A percentile compares a stretch with the other conserved stretches of the same genome.
These are phyloP conservation scores for Aporophyla nigra DNA, from an alignment of 2,888 invertebrate genomes.

Conservation along the genomic window DNA sequence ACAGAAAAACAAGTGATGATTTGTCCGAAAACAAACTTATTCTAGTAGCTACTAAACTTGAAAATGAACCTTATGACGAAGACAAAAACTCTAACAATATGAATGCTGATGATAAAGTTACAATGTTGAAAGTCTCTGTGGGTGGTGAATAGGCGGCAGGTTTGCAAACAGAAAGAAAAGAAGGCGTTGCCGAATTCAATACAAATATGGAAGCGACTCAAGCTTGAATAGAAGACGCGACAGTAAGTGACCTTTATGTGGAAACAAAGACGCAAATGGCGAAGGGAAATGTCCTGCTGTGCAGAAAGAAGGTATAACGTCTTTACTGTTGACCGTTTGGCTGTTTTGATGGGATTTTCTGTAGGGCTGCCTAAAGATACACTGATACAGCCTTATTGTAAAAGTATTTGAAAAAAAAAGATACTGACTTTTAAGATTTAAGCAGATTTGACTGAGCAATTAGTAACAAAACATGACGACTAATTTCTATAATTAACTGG, in stretches of 20 bases:
- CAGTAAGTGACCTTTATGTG: slow-evolving; percentile 84
- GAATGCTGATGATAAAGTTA: slow-evolving; percentile 7
- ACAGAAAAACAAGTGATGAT: slow-evolving; percentile 79
- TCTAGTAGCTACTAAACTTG: slow-evolving; percentile 33
- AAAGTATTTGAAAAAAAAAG: no score
- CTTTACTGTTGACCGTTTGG: slow-evolving; percentile 84
- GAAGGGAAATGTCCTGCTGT: slow-evolving; percentile 85
- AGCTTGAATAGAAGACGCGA: slow-evolving; percentile 78
- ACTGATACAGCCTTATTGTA: neutral
- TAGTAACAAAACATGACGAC: neutral
- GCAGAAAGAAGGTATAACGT: slow-evolving; percentile 79
- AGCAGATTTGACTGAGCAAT: neutral
- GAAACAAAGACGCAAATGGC: slow-evolving; percentile 78
- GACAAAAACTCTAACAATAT: neutral
- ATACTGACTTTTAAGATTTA: neutral
- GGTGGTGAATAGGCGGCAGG: slow-evolving; percentile 87
- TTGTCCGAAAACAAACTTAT: slow-evolving; percentile 67
- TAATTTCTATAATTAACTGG: neutral
- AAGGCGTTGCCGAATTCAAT: slow-evolving; percentile 77
- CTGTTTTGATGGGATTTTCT: slow-evolving; percentile 71
- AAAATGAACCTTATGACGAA: slow-evolving; percentile 62
- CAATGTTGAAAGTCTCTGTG: slow-evolving; percentile 76
- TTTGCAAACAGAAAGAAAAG: slow-evolving; percentile 87
- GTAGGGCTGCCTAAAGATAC: slow-evolving; percentile 74
- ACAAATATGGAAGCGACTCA: slow-evolving; percentile 79